These are phyloP conservation scores for Scaptomyza tumidula DNA, from an alignment of 2,888 invertebrate species.

Conservation along the genomic window DNA sequence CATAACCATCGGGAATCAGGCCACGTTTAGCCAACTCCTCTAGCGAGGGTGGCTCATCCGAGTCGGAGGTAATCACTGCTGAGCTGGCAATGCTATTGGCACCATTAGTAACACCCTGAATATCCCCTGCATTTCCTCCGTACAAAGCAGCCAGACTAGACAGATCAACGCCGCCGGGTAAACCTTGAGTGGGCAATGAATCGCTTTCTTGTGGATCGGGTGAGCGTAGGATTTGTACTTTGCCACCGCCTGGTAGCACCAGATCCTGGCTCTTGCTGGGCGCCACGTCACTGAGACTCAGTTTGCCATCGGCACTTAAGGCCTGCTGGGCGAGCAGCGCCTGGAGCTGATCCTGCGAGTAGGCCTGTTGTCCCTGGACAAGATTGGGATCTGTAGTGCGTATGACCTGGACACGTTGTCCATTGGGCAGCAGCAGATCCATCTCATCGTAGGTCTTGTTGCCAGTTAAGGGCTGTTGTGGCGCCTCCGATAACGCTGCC, in stretches of 20 bases:
- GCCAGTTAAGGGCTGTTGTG: conserved; percentile 87
- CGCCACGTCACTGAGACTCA: conserved; percentile 76
- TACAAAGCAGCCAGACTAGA: conserved; percentile 82
- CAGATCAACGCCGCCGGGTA: conserved; percentile 80
- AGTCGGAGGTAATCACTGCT: conserved; percentile 85
- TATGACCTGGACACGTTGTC: conserved; percentile 90
- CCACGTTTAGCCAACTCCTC: conserved; percentile 91
- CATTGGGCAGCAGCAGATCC: conserved; percentile 90
- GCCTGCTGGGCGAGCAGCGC: conserved; percentile 80
- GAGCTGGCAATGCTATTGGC: conserved; percentile 83
- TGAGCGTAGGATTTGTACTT: conserved; percentile 89
- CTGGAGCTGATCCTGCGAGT: conserved; percentile 85
- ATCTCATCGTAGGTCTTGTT: conserved; percentile 90
- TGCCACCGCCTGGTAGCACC: conserved; percentile 89
- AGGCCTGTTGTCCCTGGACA: conserved; percentile 86
- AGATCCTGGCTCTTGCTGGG: conserved; percentile 87
- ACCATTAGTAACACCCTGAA: conserved; percentile 75
- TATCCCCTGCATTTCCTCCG: conserved; percentile 73
- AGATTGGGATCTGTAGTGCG: conserved; percentile 89
- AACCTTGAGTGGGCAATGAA: conserved; percentile 83
- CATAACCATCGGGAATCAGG: conserved; percentile 92
- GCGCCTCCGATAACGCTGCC: conserved; percentile 89
- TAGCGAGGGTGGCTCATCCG: conserved; percentile 88
- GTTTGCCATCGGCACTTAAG: conserved; percentile 55
- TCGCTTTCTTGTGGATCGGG: conserved; percentile 87